A percentile compares a stretch with the other conserved stretches of the same genome.
phyloP scores from a whole-genome alignment of 2,888 invertebrate genomes.

The Latrodectus hesperus region DNA sequence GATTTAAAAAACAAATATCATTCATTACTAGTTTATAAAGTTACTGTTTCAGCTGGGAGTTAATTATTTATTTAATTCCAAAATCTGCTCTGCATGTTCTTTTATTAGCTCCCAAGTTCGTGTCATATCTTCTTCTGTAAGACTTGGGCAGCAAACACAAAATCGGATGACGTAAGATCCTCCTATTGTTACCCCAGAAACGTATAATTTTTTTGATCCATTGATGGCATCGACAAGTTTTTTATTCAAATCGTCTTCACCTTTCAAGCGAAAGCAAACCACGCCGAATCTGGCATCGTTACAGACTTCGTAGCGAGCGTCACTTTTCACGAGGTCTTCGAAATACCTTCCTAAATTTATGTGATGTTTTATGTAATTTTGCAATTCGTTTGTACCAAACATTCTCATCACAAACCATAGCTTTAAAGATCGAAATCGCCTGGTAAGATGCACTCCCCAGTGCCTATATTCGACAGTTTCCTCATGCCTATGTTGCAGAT shows the following conservation, averaged over 20 bases:
- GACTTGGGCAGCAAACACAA: constrained; percentile 92
- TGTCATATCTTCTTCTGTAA: constrained; percentile 84
- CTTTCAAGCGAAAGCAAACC: constrained; percentile 92
- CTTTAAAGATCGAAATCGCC: constrained; percentile 94
- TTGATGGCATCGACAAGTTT: constrained; percentile 3
- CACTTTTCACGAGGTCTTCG: constrained; percentile 85
- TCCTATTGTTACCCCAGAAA: constrained; percentile 90
- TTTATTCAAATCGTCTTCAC: constrained; percentile 73
- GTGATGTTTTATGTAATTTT: constrained; percentile 88
- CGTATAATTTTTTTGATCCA: constrained; percentile 77
- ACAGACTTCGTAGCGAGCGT: constrained; percentile 90
- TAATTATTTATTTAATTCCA: neutral
- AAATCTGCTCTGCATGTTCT: constrained; percentile 71
- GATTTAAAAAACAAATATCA: too few species aligned
- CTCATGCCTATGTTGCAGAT: constrained; percentile 93
- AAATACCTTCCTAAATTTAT: constrained; percentile 91
- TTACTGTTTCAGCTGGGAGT: too few species aligned
- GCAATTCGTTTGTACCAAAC: constrained; percentile 94
- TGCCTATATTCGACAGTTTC: constrained; percentile 80
- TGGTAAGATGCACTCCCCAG: constrained; percentile 97
- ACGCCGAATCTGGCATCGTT: constrained; percentile 90
- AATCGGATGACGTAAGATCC: constrained; percentile 93
- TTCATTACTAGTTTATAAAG: too few species aligned
- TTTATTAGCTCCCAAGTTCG: constrained; percentile 77
- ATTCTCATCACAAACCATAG: constrained; percentile 97